phyloP scores from a whole-genome alignment of 2,888 invertebrate species.

The Entomobrya proxima region DNA sequence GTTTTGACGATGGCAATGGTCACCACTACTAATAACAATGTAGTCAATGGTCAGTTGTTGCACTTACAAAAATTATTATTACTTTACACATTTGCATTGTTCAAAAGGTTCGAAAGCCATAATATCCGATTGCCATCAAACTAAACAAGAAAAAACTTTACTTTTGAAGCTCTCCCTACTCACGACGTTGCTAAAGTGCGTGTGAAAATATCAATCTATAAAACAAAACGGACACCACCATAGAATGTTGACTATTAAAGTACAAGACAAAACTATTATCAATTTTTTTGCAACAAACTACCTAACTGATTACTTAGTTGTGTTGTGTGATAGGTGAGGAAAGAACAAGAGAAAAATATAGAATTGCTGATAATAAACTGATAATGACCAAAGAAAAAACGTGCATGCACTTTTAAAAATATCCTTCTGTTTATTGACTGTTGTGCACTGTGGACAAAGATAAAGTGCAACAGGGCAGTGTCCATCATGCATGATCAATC shows the following conservation, averaged over 20 bases:
- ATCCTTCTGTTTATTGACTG: too few relatives aligned
- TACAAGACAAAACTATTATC: slow-evolving; percentile 1
- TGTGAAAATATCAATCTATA: slow-evolving; percentile 32
- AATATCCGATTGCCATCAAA: neutral
- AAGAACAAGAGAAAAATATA: neutral
- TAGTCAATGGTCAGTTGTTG: neutral
- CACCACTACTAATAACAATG: neutral
- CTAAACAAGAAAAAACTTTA: neutral
- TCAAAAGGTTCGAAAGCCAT: too few relatives aligned
- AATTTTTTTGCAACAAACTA: slow-evolving; percentile 18
- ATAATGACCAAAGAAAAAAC: neutral
- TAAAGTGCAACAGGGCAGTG: neutral
- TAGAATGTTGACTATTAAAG: too few relatives aligned
- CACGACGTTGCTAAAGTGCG: neutral
- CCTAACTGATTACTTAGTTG: neutral
- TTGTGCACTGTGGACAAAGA: too few relatives aligned
- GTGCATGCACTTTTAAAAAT: neutral
- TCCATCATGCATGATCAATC: neutral
- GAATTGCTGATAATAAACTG: slow-evolving; percentile 4
- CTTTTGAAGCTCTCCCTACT: neutral
- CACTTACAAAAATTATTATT: too few relatives aligned
- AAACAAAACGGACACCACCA: neutral
- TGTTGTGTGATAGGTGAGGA: too few relatives aligned
- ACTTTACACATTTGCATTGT: too few relatives aligned
- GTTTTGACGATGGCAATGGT: neutral